Evolutionary conservation across 2,113 vertebrate species (phyloP).

Genomic region (Prionailurus bengalensis): DNA sequence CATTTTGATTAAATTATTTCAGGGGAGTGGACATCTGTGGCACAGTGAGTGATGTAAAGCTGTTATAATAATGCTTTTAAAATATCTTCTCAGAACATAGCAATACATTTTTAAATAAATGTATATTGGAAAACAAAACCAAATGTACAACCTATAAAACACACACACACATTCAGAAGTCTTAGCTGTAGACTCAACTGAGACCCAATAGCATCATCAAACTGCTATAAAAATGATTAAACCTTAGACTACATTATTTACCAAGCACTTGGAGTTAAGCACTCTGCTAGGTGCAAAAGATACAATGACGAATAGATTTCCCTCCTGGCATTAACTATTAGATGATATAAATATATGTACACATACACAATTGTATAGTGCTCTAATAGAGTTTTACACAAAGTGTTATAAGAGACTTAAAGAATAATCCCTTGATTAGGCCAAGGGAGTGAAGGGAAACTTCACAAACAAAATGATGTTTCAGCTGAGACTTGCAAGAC

Average conservation of each 20-base stretch:
- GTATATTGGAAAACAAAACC: not conserved
- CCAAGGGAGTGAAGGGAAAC: not conserved
- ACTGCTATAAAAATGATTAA: not conserved
- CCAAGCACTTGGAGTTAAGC: not conserved
- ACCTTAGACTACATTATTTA: not conserved
- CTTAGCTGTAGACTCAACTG: not conserved
- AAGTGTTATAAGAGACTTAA: not conserved
- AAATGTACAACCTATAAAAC: not conserved
- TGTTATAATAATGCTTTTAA: not conserved
- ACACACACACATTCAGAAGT: not conserved
- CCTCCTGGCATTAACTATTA: not conserved
- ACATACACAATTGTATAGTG: not conserved
- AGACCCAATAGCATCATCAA: not conserved
- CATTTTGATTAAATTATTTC: conserved; percentile 30
- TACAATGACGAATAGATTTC: not conserved
- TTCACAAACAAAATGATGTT: not conserved
- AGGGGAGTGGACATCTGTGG: not conserved
- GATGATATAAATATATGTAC: not conserved
- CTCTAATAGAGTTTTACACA: not conserved
- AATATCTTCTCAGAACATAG: conserved; percentile 14
- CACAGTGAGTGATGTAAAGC: not conserved
- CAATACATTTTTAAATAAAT: not conserved
- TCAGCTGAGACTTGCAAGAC: not conserved
- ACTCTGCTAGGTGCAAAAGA: not conserved
- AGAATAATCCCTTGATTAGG: not conserved